These are phyloP conservation scores for Drosophila parvula DNA, from an alignment of 1,140 invertebrate genomes.

Conservation along the genomic window DNA sequence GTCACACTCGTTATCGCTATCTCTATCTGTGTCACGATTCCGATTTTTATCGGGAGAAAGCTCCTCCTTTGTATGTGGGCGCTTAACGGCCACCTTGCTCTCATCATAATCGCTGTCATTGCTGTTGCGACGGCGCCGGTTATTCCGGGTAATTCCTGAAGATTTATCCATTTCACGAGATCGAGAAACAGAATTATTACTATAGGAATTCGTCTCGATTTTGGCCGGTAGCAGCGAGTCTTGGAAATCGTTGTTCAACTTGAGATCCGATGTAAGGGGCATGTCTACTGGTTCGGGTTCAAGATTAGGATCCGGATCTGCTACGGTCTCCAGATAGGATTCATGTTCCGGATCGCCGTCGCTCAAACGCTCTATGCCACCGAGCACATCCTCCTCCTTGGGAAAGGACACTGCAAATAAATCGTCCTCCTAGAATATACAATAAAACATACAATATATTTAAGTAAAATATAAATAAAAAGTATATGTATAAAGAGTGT, in stretches of 20 bases:
- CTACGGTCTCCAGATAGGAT: not conserved
- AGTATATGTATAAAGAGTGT: not conserved
- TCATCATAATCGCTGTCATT: constrained; percentile 14
- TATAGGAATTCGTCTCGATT: not conserved
- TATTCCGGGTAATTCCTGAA: not conserved
- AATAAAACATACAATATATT: not conserved
- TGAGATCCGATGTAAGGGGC: not conserved
- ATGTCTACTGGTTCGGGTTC: constrained; percentile 1
- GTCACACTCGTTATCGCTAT: constrained; percentile 60
- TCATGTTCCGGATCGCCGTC: constrained; percentile 35
- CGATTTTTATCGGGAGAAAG: not conserved
- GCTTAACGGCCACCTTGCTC: not conserved
- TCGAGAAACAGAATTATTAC: not conserved
- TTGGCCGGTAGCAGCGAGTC: not conserved
- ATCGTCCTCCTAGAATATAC: constrained; percentile 51
- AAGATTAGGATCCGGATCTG: constrained; percentile 7
- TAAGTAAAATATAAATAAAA: not conserved
- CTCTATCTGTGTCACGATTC: constrained; percentile 2
- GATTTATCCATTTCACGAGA: not conserved
- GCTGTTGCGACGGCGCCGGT: constrained; percentile 1
- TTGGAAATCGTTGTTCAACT: constrained; percentile 1
- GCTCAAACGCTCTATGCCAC: not conserved
- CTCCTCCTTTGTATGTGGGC: not conserved
- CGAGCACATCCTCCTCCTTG: constrained; percentile 54
- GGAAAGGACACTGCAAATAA: constrained; percentile 46